Evolutionary conservation across 2,797 vertebrate genomes (phyloP), one percentile per base, ranked within the genome.

Genomic region (Garrulus glandarius): DNA sequence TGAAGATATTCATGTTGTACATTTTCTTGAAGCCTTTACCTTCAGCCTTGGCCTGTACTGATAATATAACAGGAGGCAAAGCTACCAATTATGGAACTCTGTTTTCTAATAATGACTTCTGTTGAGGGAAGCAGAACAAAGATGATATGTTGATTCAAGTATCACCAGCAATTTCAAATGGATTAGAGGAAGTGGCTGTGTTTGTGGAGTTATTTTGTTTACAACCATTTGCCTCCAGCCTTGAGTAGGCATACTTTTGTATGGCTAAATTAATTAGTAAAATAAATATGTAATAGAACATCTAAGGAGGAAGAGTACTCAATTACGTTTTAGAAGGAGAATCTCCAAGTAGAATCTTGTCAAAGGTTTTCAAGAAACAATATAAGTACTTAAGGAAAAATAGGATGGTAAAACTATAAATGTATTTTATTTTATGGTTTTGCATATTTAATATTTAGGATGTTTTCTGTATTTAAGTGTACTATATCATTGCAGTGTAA

Each of bases 261-360:
- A 49, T n/a, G 57, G 32, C 57, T 75, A 95, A 84, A 93, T 88
- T 94, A 96, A 95, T 94, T 92, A 88, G 43, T 46, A 81, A 95
- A 93, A 75, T 81, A 93, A 95, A 93, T 92, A 83, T 3, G 17
- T 59, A 39, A 34, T 34, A 88, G 34, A 71, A 81, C 60, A 69
- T 47, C 26, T 55, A 50, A 80, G 27, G 71, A 89, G 69, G 60
- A 59, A 78, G 76, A 70, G 12, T 49, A 43, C 2, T 84, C 41
- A 30, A 17, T 55, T 75, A 21, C 53, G 4, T 70, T 56, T 90
- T 69, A 55, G 57, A 82, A 87, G 13, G 16, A 24, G 2, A 64
- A 32, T 69, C 7, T 36, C 36, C 86, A 57, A 61, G 46, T 15
- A 36, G 61, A 87, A 63, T 63, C 36, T 89, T 79, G 30, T 56